These are phyloP conservation scores for Phodopus roborovskii DNA, from an alignment of 2,113 vertebrate genomes.

Conservation along the genomic window DNA sequence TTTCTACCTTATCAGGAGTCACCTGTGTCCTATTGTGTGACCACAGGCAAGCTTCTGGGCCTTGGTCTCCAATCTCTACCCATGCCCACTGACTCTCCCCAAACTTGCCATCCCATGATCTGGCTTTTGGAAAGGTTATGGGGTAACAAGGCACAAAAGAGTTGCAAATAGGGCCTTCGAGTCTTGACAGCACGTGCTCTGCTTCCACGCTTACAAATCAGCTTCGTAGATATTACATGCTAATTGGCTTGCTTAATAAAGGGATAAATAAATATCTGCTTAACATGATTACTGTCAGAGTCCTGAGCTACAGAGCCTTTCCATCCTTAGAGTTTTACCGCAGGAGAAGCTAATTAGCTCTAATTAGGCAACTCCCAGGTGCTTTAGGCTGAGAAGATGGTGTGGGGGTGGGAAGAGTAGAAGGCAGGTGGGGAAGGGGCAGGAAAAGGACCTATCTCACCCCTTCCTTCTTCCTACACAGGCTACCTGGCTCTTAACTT, in stretches of 20 bases:
- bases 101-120: neutral
- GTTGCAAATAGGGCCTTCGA: neutral
- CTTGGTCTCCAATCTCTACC: neutral
- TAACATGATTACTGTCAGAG: slow-evolving; percentile 87
- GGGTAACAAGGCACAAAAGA: neutral
- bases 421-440: neutral
- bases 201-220: slow-evolving; percentile 82
- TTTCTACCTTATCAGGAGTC: neutral
- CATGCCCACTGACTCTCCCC: neutral
- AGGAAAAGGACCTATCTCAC: neutral
- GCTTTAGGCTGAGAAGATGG: slow-evolving; percentile 58
- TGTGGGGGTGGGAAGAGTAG: neutral
- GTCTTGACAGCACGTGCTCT: slow-evolving; percentile 49
- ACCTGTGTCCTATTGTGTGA: neutral
- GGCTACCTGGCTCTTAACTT: slow-evolving; percentile 6
- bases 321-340: slow-evolving; percentile 82
- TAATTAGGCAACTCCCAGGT: slow-evolving; percentile 85
- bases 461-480: neutral
- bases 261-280: slow-evolving; percentile 88
- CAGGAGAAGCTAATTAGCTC: slow-evolving; percentile 85
- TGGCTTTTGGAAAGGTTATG: neutral
- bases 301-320: slow-evolving; percentile 83
- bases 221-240: slow-evolving; percentile 83
- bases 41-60: neutral
- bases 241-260: slow-evolving; percentile 88